Base-by-base conservation (phyloP, 2,113 vertebrate species). In the Gymnocephalus cernua region DNA sequence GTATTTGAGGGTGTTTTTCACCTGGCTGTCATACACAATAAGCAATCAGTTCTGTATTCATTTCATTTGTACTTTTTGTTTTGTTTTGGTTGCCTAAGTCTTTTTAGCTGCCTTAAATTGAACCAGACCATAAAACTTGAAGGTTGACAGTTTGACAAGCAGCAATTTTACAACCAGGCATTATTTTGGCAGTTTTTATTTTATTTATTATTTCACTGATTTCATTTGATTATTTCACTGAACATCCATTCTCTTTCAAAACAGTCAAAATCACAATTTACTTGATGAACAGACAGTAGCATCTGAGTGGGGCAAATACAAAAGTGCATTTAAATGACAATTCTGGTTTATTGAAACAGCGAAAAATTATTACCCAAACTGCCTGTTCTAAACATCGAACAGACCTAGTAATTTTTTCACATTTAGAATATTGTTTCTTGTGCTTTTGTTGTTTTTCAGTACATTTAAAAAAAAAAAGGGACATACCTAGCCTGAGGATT, bases 221-320 rank as follows among this genome's bases (percentile, higher is more conserved):
- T 77, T 80, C 15, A 15, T 83, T 54, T 54, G 54, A 80, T 82
- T 61, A 74, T 64, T 56, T 67, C n/a, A 4, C 51, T 80, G 68
- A 67, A 75, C 23, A 58, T 27, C 32, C 41, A 74, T 81, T 81
- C 57, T 63, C n/a, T n/a, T n/a, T 16, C 13, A 45, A 61, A 8
- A 51, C 27, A 47, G 64, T 82, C 16, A 27, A 59, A 64, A 16
- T 19, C 29, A 29, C 7, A 50, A 29, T 25, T 48, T 27, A 61
- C 35, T 68, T 83, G n/a, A 80, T 74, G 56, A 76, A 82, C 8
- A 27, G 16, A 68, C 8, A 14, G n/a, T n/a, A 23, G 13, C 59
- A 29, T 25, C 2, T 4, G 45, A 84, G 51, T 41, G 4, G 7
- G 50, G 27, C 13, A 73, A 73, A 59, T 32, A 67, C 3, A 63